Evolutionary conservation across 2,797 vertebrate species (phyloP), one percentile per base, ranked within the genome.

Genomic region (Lithobates sylvaticus): DNA sequence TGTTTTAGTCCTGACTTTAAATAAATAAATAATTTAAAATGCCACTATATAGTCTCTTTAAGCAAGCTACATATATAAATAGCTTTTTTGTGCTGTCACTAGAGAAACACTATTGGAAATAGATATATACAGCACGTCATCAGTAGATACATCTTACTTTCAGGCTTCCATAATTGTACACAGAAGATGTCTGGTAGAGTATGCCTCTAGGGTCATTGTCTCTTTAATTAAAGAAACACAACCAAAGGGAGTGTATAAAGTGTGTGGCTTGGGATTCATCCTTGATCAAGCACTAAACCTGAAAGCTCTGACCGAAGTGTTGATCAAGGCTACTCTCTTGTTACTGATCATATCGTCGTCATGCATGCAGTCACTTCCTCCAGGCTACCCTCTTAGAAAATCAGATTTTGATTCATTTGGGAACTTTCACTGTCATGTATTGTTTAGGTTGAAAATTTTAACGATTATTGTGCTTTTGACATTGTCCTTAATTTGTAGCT

Each of bases 201-300:
- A 18, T 81, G 71, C 78, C 84, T 81, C 26, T 76, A 76, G 78
- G 77, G 70, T 65, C 74, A 50, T 85, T 75, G 27, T 75, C 10
- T 32, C 76, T 85, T 44, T 79, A 85, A 85, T 85, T 75, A 80
- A 85, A 73, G 42, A 29, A 75, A 69, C 61, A 80, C 69, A 85
- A 68, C 61, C 36, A 81, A 76, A 86, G 44, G 64, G 34, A 70
- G 23, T 44, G 26, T 10, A 54, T 69, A 70, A 32, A 69, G 42
- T 76, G 65, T 81, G 78, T 65, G 42, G 16, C 78, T 61, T 54
- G 79, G 78, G 65, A 86, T 75, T 80, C 61, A 68, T 85, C 29
- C 78, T 75, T 85, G 84, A 80, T 85, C 78, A 85, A 76, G 61
- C 32, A 86, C 27, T 34, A 27, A 79, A 64, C 58, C 64, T 32